Evolutionary conservation across 1,140 invertebrate genomes (phyloP).

Genomic region (Aphelinus atriplicis): DNA sequence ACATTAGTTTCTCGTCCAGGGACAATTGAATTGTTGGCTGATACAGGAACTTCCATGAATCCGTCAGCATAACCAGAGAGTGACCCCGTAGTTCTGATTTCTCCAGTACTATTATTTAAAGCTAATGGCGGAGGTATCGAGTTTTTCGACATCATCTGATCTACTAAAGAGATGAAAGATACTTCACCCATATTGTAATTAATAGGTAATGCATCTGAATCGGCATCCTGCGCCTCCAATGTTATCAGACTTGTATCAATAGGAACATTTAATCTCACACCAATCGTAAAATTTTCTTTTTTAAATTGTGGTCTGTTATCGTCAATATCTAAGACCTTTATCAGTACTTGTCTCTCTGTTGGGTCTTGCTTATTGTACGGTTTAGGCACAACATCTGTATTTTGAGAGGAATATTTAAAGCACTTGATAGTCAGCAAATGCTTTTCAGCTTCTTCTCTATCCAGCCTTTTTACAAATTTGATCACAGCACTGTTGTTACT

Average conservation of each 20-base stretch:
- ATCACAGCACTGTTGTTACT: conserved; percentile 75
- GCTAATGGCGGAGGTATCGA: conserved; percentile 67
- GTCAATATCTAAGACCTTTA: conserved; percentile 77
- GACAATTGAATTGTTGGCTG: conserved; percentile 72
- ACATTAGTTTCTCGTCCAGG: conserved; percentile 65
- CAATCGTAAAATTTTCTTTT: conserved; percentile 74
- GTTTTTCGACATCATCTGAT: conserved; percentile 63
- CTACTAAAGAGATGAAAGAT: conserved; percentile 73
- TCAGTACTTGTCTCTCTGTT: conserved; percentile 74
- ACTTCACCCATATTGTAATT: conserved; percentile 73
- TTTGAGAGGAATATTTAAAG: conserved; percentile 69
- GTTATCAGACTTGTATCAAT: conserved; percentile 77
- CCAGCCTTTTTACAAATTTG: conserved; percentile 70
- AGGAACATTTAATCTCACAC: conserved; percentile 79
- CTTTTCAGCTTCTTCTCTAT: conserved; percentile 72
- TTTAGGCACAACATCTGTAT: conserved; percentile 64
- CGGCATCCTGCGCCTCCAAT: conserved; percentile 74
- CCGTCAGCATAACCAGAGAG: conserved; percentile 79
- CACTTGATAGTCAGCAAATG: conserved; percentile 78
- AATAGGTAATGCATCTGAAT: conserved; percentile 74
- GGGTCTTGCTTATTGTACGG: conserved; percentile 75
- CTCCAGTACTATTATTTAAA: conserved; percentile 74
- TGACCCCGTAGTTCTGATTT: conserved; percentile 75
- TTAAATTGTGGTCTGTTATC: conserved; percentile 78
- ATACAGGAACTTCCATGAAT: conserved; percentile 69